phyloP scores from a whole-genome alignment of 53 echinoderm and acorn worm genomes.

The Echinarachnius parma region DNA sequence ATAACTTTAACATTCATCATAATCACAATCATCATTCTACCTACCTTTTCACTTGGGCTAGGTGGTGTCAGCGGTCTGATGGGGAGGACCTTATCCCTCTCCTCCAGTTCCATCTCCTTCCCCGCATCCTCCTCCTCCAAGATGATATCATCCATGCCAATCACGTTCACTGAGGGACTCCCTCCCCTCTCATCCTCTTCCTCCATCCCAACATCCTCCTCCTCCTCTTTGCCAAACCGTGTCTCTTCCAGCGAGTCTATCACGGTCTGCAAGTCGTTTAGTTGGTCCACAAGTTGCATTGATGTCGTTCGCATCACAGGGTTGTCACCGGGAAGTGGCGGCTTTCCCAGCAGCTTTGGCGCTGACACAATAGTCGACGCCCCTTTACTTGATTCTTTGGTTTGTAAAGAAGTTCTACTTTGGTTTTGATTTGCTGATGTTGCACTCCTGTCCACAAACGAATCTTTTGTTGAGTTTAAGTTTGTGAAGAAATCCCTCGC shows the following conservation, averaged over 20 bases:
- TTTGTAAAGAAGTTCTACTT: conserved; percentile 10
- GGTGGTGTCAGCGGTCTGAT: conserved; percentile 29
- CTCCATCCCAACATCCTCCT: conserved; percentile 19
- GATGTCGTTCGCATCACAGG: conserved; percentile 16
- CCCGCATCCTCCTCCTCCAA: conserved; percentile 20
- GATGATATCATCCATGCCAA: conserved; percentile 29
- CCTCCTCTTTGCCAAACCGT: conserved; percentile 24
- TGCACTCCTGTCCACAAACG: too few species aligned
- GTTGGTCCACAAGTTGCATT: conserved; percentile 34
- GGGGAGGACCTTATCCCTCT: conserved; percentile 24
- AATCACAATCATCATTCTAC: too few species aligned
- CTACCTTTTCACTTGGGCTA: conserved; percentile 33
- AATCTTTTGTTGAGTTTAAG: too few species aligned
- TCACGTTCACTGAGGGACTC: conserved; percentile 3
- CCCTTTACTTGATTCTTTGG: too few species aligned
- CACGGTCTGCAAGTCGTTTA: conserved; percentile 51
- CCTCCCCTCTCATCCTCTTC: conserved; percentile 23
- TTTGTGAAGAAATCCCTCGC: too few species aligned
- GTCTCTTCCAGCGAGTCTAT: conserved; percentile 59
- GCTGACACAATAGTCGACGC: neutral
- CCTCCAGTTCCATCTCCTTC: conserved; percentile 25
- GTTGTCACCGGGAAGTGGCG: neutral
- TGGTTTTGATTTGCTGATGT: too few species aligned
- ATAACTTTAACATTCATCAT: too few species aligned
- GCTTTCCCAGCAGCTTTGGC: neutral